Conservation (phyloP, 2,113 vertebrate species). For the Miniopterus natalensis region DNA sequence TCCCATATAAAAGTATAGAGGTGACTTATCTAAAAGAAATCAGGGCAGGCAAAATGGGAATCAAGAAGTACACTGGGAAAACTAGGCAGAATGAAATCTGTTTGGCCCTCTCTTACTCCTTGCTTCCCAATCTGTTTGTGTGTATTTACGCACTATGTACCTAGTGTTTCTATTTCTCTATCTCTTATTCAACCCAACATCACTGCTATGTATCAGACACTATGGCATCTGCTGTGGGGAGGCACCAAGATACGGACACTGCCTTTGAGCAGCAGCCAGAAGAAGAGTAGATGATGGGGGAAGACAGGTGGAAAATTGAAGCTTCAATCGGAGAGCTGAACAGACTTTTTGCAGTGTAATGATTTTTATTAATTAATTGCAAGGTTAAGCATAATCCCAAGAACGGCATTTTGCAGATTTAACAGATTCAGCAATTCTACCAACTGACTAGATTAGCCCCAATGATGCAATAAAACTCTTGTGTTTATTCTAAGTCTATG, state of each 20-base stretch:
- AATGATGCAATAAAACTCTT: conserved; percentile 64
- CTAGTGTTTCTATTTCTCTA: neutral
- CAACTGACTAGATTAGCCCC: conserved; percentile 63
- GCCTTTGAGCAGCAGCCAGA: neutral
- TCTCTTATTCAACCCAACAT: neutral
- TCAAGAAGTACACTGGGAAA: neutral
- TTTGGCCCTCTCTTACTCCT: neutral
- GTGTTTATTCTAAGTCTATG: conserved; percentile 12
- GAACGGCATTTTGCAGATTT: conserved; percentile 62
- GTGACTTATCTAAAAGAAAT: neutral
- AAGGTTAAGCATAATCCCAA: conserved; percentile 52
- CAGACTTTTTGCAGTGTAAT: neutral
- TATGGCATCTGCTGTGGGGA: neutral
- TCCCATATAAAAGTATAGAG: neutral
- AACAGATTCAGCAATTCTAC: conserved; percentile 46
- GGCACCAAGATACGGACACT: no score
- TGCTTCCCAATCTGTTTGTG: neutral
- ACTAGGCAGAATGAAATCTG: neutral
- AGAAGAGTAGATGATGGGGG: no score
- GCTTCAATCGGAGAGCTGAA: neutral
- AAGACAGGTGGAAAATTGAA: neutral
- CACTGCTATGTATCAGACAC: neutral
- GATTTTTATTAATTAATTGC: conserved; percentile 69
- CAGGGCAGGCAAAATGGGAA: neutral
- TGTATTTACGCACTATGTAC: no score